Conservation (phyloP, 2,888 invertebrate genomes). For the Drosophila lutescens region DNA sequence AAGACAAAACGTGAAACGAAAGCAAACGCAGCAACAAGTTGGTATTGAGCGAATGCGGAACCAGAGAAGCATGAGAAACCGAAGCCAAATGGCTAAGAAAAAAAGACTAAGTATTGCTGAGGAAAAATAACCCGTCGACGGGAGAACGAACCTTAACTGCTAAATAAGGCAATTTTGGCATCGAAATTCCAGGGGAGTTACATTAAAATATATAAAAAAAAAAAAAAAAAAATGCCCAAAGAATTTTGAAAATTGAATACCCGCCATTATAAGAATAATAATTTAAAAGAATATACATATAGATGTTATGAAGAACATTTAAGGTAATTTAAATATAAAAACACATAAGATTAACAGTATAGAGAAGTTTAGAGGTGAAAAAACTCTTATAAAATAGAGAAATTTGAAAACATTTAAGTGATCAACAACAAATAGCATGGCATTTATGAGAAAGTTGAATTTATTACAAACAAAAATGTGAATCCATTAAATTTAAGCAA, state of each 20-base stretch:
- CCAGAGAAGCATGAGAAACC: conserved; percentile 31
- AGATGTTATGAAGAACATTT: not conserved
- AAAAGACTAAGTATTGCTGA: conserved; percentile 6
- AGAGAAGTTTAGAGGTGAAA: too few species aligned
- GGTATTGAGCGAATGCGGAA: conserved; percentile 36
- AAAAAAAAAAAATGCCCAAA: not conserved
- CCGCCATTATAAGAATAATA: not conserved
- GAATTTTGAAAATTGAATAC: not conserved
- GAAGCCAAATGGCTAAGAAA: conserved; percentile 2
- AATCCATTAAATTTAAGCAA: conserved; percentile 8
- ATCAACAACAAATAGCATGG: not conserved
- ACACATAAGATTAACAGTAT: not conserved
- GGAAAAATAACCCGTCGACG: conserved; percentile 15
- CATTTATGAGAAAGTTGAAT: conserved; percentile 9
- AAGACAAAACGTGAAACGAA: conserved; percentile 26
- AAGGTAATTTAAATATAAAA: not conserved
- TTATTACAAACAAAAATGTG: not conserved
- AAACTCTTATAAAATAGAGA: conserved; percentile 7
- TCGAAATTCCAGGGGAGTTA: conserved; percentile 5
- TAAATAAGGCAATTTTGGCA: conserved; percentile 14
- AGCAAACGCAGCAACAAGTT: conserved; percentile 57
- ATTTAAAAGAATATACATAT: not conserved
- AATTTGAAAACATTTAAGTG: conserved; percentile 3
- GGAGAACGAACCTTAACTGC: conserved; percentile 14
- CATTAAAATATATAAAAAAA: not conserved